phyloP scores from a whole-genome alignment of 2,113 vertebrate genomes.

The Tupaia tana region DNA sequence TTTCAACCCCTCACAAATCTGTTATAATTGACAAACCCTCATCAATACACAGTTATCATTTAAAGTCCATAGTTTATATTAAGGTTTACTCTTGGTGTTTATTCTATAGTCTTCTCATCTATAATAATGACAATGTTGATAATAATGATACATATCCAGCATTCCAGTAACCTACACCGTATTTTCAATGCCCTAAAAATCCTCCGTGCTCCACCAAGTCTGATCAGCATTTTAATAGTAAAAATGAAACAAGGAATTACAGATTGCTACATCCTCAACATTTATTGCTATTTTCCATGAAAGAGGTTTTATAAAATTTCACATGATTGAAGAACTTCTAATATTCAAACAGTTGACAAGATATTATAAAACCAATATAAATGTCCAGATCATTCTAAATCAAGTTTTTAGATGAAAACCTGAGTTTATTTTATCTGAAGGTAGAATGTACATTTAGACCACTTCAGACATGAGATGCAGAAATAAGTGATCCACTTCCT shows the following conservation, averaged over 20 bases:
- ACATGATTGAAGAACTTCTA: background rate
- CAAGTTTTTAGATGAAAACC: background rate
- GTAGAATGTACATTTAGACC: background rate
- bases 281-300: background rate
- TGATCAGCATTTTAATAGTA: background rate
- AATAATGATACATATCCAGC: background rate
- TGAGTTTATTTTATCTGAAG: background rate
- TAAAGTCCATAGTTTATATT: background rate
- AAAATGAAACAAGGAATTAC: background rate
- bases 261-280: background rate
- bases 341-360: background rate
- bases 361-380: background rate
- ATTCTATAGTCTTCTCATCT: background rate
- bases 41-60: background rate
- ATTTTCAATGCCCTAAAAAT: background rate
- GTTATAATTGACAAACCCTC: background rate
- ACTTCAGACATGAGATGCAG: background rate
- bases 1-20: background rate
- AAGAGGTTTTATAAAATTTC: background rate
- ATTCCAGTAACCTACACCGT: background rate
- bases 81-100: background rate
- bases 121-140: no score
- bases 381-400: background rate
- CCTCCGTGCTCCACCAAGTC: background rate
- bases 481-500: background rate